Conservation (phyloP, 2,888 invertebrate species). For the Mythimna loreyi region DNA sequence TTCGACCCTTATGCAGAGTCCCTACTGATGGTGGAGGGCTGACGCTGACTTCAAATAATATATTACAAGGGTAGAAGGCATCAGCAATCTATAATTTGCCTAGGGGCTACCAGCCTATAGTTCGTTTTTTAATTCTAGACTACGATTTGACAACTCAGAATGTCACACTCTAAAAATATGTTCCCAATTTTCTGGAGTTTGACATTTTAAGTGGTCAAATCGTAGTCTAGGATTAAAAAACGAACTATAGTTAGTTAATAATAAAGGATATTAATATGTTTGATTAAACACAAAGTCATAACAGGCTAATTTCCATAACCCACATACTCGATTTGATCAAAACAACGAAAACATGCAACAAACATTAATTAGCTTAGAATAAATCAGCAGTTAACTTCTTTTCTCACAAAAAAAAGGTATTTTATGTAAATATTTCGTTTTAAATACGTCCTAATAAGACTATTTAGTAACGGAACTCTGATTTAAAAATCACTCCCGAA, state of each 20-base stretch:
- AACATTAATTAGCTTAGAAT: conserved; percentile 45
- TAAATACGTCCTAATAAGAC: conserved; percentile 60
- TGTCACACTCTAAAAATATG: no score
- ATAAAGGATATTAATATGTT: conserved; percentile 9
- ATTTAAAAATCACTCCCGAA: conserved; percentile 44
- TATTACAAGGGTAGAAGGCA: no score
- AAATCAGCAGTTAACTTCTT: conserved; percentile 32
- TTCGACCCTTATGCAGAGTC: no score
- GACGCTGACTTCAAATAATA: no score
- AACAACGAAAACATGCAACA: conserved; percentile 46
- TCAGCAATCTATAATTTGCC: background rate
- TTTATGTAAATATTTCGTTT: conserved; percentile 46
- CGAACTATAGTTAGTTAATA: no score
- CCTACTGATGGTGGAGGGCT: no score
- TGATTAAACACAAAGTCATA: conserved; percentile 14
- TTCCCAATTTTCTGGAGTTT: no score
- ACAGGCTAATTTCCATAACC: conserved; percentile 12
- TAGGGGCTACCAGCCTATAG: no score
- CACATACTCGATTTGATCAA: conserved; percentile 30
- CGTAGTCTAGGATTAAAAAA: no score
- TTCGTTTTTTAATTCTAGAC: no score
- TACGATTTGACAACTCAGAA: no score
- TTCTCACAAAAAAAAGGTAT: conserved; percentile 42
- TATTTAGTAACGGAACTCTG: conserved; percentile 64
- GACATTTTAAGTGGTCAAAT: no score